Conservation (phyloP, 2,113 vertebrate genomes). For the Pollimyrus isidori region DNA sequence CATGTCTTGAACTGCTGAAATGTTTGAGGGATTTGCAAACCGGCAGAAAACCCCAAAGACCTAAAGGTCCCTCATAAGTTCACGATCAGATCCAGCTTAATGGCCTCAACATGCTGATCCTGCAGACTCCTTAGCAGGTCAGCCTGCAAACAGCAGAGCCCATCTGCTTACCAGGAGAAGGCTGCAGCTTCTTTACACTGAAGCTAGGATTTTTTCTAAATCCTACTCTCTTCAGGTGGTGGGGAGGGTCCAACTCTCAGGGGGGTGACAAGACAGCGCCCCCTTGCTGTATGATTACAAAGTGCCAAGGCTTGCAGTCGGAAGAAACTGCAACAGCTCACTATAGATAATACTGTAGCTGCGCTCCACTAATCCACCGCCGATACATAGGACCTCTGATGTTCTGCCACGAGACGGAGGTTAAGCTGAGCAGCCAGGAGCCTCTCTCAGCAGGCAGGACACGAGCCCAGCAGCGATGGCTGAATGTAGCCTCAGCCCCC, state of each 20-base stretch:
- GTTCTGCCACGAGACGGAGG: background rate
- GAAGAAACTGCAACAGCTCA: background rate
- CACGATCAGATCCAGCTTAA: background rate
- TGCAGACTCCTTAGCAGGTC: background rate
- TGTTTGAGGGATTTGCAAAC: background rate
- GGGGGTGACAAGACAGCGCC: background rate
- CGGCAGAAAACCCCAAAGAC: background rate
- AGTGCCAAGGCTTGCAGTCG: background rate
- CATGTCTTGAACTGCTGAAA: background rate
- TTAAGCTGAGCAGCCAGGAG: background rate
- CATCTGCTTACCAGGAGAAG: background rate
- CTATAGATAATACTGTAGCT: background rate
- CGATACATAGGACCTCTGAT: background rate
- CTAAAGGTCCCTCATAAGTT: background rate
- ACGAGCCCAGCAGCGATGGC: background rate
- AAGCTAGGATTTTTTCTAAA: background rate
- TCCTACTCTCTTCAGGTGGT: background rate
- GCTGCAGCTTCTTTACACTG: background rate
- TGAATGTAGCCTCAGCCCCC: background rate
- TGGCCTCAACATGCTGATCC: background rate
- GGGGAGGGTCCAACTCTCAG: background rate
- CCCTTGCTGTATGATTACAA: background rate
- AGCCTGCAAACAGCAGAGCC: background rate
- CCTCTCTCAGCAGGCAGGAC: background rate
- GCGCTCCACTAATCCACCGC: background rate